Evolutionary conservation across 2,888 invertebrate genomes (phyloP), one percentile per base, ranked within the genome.

Genomic region (Molanna angustata): DNA sequence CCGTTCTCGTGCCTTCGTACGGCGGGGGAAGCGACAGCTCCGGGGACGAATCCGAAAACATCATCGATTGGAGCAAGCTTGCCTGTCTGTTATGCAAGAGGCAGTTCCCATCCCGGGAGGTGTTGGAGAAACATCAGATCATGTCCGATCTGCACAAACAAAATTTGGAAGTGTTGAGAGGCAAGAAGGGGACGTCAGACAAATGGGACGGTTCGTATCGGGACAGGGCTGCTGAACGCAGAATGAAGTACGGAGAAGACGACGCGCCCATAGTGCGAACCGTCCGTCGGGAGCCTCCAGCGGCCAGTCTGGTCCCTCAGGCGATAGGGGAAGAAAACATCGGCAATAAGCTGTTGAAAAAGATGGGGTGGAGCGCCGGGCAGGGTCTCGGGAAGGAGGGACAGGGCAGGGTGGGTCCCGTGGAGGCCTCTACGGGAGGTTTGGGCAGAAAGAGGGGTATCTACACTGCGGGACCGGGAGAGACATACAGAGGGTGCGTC

Each of bases 321-420:
- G 59, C 52, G 20, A 80, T 94, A 64, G 79, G 91, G 62, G 85
- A 90, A 0, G 94, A 91, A 61, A 96, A 96, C 63, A 91, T 97
- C 54, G 99, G 98, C 4, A 97, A 90, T 67, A 89, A 93, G 66
- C 79, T 99, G 69, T 70, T 99, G 59, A 95, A 98, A 71, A 95
- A 94, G 73, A 99, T 99, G 99, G 99, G 99, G 3, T 99, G 99
- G 99, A 89, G 89, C 4, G 94, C 94, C 67, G 99, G 99, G 0
- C 87, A 92, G 75, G 99, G 99, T 0, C 75, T 99, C 17, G 98
- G 99, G 0, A 91, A 90, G 68, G 82, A 84, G 48, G 94, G 94
- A 67, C 97, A 98, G 71, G 97, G 94, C 11, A 79, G 94, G 63
- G 91, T 93, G 18, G 90, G 90, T 48, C 96, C 96, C 42, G 92